Percentiles rank a stretch among this genome's conserved stretches.
phyloP scores from a whole-genome alignment of 2,797 vertebrate species.

The Lepilemur ruficaudatus region DNA sequence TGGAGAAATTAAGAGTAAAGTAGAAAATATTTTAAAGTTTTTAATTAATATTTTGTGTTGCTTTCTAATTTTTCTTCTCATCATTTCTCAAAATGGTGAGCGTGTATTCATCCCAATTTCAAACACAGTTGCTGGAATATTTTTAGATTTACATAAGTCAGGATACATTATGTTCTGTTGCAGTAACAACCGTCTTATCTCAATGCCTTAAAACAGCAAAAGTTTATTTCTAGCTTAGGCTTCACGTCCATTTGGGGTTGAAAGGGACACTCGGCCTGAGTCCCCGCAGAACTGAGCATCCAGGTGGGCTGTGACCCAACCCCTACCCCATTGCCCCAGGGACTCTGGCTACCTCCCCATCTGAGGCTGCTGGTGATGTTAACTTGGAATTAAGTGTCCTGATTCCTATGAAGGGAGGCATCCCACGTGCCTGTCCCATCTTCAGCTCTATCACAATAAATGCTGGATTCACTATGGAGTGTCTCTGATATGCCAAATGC shows the following conservation, averaged over 20 bases:
- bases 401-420: not conserved
- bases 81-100: not conserved
- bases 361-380: not conserved
- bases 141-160: constrained; percentile 1
- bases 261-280: not conserved
- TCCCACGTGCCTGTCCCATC: not conserved
- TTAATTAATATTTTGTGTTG: constrained; percentile 1
- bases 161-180: not conserved
- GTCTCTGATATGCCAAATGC: not conserved
- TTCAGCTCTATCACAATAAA: not conserved
- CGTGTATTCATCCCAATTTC: not conserved
- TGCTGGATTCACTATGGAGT: too few species aligned
- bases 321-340: fast-evolving
- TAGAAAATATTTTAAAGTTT: not conserved
- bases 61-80: not conserved
- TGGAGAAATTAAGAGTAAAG: constrained; percentile 6
- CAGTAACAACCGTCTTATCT: not conserved
- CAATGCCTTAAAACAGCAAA: not conserved
- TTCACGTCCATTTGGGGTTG: not conserved
- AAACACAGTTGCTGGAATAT: not conserved
- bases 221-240: not conserved
- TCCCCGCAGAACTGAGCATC: not conserved
- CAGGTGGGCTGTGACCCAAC: not conserved
- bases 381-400: not conserved
- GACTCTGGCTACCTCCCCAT: not conserved